Evolutionary conservation across 1,140 invertebrate species (phyloP).

Genomic region (Ips typographus): DNA sequence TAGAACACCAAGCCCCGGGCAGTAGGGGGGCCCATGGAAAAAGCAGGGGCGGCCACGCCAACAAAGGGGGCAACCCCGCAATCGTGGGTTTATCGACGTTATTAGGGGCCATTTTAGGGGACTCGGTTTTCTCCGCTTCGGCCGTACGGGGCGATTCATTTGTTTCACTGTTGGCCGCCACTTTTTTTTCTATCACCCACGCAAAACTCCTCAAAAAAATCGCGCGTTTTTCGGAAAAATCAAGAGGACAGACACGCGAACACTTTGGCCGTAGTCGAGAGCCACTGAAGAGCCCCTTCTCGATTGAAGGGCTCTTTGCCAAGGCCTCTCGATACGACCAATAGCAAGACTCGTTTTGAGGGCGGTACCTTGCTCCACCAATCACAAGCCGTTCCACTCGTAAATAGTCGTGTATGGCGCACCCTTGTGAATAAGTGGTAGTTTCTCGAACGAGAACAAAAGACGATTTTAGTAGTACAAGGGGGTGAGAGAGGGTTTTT

Average conservation of each 20-base stretch:
- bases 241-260: constrained; percentile 51
- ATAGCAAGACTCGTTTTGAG: constrained; percentile 30
- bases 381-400: constrained; percentile 32
- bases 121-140: constrained; percentile 41
- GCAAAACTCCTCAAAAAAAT: constrained; percentile 22
- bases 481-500: constrained; percentile 20
- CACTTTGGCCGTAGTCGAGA: constrained; percentile 47
- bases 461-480: constrained; percentile 18
- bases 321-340: constrained; percentile 44
- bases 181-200: constrained; percentile 37
- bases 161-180: constrained; percentile 43
- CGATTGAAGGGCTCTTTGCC: constrained; percentile 47
- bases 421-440: constrained; percentile 36
- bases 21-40: constrained; percentile 51
- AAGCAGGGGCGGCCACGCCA: constrained; percentile 51
- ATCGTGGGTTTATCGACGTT: constrained; percentile 6
- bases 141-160: constrained; percentile 18
- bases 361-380: constrained; percentile 42
- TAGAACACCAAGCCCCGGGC: constrained; percentile 50
- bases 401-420: constrained; percentile 30
- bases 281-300: constrained; percentile 50
- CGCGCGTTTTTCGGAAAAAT: constrained; percentile 29
- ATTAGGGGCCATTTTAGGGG: constrained; percentile 41
- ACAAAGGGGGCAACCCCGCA: constrained; percentile 29
- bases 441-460: constrained; percentile 35